A percentile compares a stretch with the other conserved stretches of the same genome.
phyloP scores from a whole-genome alignment of 2,113 vertebrate species.

The Dicerorhinus sumatrensis region DNA sequence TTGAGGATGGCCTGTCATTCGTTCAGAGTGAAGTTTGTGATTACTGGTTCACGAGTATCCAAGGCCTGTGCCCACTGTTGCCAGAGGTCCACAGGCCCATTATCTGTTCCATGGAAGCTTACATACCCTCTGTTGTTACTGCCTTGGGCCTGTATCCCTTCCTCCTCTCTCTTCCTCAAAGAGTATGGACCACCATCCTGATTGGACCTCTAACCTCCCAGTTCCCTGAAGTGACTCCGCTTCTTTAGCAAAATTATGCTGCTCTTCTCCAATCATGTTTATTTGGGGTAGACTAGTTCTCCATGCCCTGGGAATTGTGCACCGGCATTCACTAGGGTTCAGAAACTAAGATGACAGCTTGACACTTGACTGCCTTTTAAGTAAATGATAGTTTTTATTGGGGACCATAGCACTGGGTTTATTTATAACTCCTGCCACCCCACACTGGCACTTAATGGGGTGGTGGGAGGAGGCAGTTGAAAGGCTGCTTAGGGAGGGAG shows the following conservation, averaged over 20 bases:
- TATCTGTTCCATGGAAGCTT: not conserved
- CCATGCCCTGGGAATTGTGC: not conserved
- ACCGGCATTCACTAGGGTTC: not conserved
- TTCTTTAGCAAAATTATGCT: not conserved
- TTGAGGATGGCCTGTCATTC: not conserved
- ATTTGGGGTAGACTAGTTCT: not conserved
- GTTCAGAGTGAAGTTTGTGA: not conserved
- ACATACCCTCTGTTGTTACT: not conserved
- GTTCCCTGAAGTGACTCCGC: not conserved
- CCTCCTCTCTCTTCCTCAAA: not conserved
- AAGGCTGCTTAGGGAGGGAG: not conserved
- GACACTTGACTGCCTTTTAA: slow-evolving; percentile 27
- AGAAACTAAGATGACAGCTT: slow-evolving; percentile 39
- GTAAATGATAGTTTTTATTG: slow-evolving; percentile 28
- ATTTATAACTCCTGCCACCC: not conserved
- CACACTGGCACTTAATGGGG: not conserved
- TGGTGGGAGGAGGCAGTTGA: not conserved
- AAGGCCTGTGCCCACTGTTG: not conserved
- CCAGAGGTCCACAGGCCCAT: not conserved
- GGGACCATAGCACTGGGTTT: not conserved
- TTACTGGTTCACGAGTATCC: not conserved
- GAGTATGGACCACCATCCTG: not conserved
- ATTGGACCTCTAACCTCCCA: not conserved
- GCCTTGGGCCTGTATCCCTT: not conserved
- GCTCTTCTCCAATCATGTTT: not conserved